Evolutionary conservation across 2,113 vertebrate genomes (phyloP).

Genomic region (Anarrhichthys ocellatus): DNA sequence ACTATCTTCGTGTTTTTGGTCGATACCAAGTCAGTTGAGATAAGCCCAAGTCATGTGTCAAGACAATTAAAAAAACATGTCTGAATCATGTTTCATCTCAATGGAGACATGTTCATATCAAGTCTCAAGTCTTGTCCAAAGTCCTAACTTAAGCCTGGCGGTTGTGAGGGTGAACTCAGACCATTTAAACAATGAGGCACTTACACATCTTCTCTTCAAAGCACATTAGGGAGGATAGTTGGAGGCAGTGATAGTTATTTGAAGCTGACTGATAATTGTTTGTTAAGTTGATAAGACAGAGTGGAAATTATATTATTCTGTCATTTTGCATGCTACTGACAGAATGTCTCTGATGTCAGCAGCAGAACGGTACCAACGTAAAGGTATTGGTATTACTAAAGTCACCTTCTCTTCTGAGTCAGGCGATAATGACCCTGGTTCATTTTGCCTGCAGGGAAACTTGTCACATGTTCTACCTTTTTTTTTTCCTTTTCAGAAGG

Average conservation of each 20-base stretch:
- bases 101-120: neutral
- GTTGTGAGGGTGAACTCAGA: neutral
- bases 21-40: neutral
- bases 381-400: neutral
- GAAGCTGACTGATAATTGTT: neutral
- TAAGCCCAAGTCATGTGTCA: neutral
- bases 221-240: neutral
- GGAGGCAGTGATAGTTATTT: neutral
- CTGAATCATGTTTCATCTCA: neutral
- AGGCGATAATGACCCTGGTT: neutral
- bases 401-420: neutral
- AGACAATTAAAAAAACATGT: no score
- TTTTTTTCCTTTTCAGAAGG: neutral
- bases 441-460: neutral
- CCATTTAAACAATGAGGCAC: neutral
- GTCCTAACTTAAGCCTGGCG: neutral
- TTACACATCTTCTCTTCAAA: neutral
- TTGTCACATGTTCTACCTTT: neutral
- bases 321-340: neutral
- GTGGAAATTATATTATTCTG: neutral
- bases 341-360: neutral
- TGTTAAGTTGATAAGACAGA: neutral
- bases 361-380: neutral
- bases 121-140: neutral
- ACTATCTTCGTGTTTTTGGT: neutral